Evolutionary conservation across 2,797 vertebrate genomes (phyloP).

Genomic region (Adrianichthys oophorus): DNA sequence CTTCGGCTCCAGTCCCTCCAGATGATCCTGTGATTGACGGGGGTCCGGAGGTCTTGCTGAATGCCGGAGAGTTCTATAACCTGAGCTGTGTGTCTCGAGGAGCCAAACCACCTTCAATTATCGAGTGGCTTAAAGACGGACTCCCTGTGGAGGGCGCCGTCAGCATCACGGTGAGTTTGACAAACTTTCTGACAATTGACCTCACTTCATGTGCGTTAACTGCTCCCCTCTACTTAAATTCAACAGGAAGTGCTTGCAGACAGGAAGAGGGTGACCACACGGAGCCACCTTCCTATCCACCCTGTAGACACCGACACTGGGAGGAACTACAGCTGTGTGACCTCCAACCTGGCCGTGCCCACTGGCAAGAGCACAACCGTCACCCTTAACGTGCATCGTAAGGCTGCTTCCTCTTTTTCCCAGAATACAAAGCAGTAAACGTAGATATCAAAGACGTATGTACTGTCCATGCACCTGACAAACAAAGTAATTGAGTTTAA

Average conservation of each 20-base stretch:
- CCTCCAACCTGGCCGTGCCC: slow-evolving; percentile 83
- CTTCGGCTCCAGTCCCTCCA: slow-evolving; percentile 81
- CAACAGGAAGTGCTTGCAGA: slow-evolving; percentile 86
- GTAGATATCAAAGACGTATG: too few relatives aligned
- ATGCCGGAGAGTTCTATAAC: slow-evolving; percentile 88
- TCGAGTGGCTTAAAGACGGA: slow-evolving; percentile 89
- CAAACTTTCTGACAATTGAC: too few relatives aligned
- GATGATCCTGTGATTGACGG: slow-evolving; percentile 90
- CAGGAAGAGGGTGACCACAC: slow-evolving; percentile 89
- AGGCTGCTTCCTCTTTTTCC: slow-evolving; percentile 39
- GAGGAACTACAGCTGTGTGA: slow-evolving; percentile 86
- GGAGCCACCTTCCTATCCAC: slow-evolving; percentile 86
- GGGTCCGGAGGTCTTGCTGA: slow-evolving; percentile 87
- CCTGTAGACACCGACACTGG: slow-evolving; percentile 90
- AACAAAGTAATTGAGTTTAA: too few relatives aligned
- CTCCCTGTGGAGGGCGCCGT: slow-evolving; percentile 82
- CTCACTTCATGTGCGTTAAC: not conserved
- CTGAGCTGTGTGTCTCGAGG: slow-evolving; percentile 89
- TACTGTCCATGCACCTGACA: too few relatives aligned
- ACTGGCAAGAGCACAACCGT: slow-evolving; percentile 85
- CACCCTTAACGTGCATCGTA: slow-evolving; percentile 92
- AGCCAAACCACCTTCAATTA: slow-evolving; percentile 87
- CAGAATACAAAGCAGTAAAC: not conserved
- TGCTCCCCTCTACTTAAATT: not conserved
- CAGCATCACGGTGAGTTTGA: slow-evolving; percentile 81